Evolutionary conservation across 2,113 vertebrate species (phyloP).

Genomic region (Oreochromis aureus): DNA sequence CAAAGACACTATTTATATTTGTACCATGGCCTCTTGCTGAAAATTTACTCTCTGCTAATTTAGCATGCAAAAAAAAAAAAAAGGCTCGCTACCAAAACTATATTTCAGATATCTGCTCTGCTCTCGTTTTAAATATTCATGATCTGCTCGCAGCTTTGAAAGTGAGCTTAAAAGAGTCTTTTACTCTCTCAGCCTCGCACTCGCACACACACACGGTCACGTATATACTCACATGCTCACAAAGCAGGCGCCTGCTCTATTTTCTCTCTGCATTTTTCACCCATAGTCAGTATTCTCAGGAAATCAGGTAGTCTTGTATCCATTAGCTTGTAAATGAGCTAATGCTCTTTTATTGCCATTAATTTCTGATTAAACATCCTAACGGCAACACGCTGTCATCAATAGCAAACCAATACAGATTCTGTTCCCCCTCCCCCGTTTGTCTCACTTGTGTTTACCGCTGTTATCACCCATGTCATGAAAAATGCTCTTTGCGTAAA

Average conservation of each 20-base stretch:
- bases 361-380: conserved; percentile 58
- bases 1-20: conserved; percentile 41
- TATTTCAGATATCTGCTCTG: conserved; percentile 33
- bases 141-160: conserved; percentile 54
- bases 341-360: conserved; percentile 42
- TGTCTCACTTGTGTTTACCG: neutral
- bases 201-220: neutral
- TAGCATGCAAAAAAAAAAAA: conserved; percentile 10
- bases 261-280: conserved; percentile 2
- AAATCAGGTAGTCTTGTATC: conserved; percentile 47
- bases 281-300: conserved; percentile 29
- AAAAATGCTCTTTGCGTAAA: conserved; percentile 12
- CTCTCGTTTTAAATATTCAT: conserved; percentile 60
- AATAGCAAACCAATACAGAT: neutral
- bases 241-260: neutral
- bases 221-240: neutral
- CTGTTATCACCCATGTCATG: neutral
- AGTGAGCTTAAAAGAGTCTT: conserved; percentile 39
- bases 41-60: conserved; percentile 33
- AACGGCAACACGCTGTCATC: conserved; percentile 23
- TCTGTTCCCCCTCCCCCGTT: neutral
- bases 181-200: neutral
- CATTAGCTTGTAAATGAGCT: conserved; percentile 50
- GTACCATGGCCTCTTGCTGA: neutral
- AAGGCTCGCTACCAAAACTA: conserved; percentile 6